Base-by-base conservation (phyloP, 1,140 invertebrate genomes). In the Steinernema khuongi region DNA sequence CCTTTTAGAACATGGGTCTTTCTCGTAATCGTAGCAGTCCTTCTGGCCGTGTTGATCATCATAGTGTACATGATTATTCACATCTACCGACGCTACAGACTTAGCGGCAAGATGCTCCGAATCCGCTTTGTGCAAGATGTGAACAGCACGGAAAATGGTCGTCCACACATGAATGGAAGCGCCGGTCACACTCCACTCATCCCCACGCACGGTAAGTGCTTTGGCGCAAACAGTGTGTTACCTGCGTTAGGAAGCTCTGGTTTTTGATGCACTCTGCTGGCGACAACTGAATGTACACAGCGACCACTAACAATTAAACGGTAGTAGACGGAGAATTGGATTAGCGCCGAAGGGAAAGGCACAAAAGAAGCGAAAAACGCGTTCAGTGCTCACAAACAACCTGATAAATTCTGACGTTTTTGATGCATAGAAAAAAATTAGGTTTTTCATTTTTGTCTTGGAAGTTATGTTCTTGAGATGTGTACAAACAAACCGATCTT, bases 111-210 rank as follows among this genome's bases (percentile, higher is more conserved):
- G 33, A 19, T 31, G 14, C 7, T 67, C 19, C 2, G 72, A 18
- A 74, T 74, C 18, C 72, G 72, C 18, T 74, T 74, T 73, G 70
- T 60, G 11, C 36, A 41, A 11, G 50, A 60, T 22, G 22, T 60
- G 7, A 22, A 22, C 26, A n/a, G 14, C 4, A 22, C 50, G 11
- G 50, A 60, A 22, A 60, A 60, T 22, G 50, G 50, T 4, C 50
- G 36, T 41, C 7, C 36, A n/a, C 50, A 14, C 19, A 7, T 60
- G 19, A 60, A 60, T 22, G 50, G 50, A 7, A 60, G 50, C 26
- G 50, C 22, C 14, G 22, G 50, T 26, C 50, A 60, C 22, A 60
- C 50, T 7, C 50, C 50, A 4, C 19, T 60, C 14, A 60, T 60
- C 50, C 26, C 50, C 4, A 17, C 50, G 14, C 50, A 60, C 22